Conservation (phyloP, 2,888 invertebrate genomes). For the Polydrusus cervinus region DNA sequence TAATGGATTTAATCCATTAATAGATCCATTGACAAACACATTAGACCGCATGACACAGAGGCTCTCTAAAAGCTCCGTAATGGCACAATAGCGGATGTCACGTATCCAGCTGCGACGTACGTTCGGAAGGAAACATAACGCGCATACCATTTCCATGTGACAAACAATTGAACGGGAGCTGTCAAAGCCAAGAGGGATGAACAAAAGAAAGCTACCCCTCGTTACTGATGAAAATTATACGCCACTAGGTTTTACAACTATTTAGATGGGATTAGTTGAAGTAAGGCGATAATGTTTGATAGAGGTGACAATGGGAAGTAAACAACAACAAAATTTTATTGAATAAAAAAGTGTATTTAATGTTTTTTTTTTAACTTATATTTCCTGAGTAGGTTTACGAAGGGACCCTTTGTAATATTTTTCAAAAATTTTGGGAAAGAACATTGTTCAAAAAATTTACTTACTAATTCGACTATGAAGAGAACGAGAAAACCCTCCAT, state of each 20-base stretch:
- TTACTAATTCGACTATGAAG: too few relatives aligned
- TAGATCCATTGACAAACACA: conserved; percentile 42
- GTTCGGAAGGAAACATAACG: conserved; percentile 57
- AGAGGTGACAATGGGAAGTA: conserved; percentile 18
- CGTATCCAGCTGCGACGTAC: conserved; percentile 57
- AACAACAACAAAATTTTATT: background rate
- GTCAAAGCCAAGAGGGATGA: conserved; percentile 67
- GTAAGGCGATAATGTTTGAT: conserved; percentile 45
- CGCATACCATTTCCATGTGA: conserved; percentile 59
- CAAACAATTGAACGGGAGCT: conserved; percentile 70
- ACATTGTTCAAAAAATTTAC: too few relatives aligned
- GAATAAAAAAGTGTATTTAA: too few relatives aligned
- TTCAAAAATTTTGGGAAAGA: too few relatives aligned
- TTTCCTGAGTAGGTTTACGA: too few relatives aligned
- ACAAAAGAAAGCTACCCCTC: conserved; percentile 71
- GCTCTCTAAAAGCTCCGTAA: conserved; percentile 53
- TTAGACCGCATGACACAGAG: conserved; percentile 46
- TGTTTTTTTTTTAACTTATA: too few relatives aligned
- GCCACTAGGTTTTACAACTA: conserved; percentile 64
- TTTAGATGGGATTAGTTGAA: conserved; percentile 59
- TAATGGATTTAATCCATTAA: conserved; percentile 30
- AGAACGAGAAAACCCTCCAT: too few relatives aligned
- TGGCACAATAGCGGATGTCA: conserved; percentile 59
- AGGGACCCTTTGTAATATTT: too few relatives aligned
- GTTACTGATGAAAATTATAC: conserved; percentile 68